A percentile compares a stretch with the other conserved stretches of the same genome.
These are phyloP conservation scores for Hemicentrotus pulcherrimus DNA, from an alignment of 35 echinoderm and acorn worm species.

Conservation along the genomic window DNA sequence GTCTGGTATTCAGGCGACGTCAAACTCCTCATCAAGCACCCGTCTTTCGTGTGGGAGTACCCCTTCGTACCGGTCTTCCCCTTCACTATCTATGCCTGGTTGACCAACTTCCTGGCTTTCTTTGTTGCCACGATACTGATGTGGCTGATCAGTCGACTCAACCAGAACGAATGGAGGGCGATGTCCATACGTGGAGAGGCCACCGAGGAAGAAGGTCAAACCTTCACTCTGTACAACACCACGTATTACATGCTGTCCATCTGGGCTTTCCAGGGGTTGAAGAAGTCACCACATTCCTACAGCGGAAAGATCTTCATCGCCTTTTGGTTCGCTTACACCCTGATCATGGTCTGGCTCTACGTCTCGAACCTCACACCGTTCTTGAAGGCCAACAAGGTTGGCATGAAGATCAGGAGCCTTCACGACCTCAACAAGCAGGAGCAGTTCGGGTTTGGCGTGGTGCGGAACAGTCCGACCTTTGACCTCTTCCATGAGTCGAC, in stretches of 20 bases:
- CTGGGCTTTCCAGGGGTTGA: slow-evolving; percentile 70
- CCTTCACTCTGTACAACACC: slow-evolving; percentile 68
- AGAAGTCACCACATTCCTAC: slow-evolving; percentile 60
- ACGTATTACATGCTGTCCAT: slow-evolving; percentile 58
- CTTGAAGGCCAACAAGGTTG: slow-evolving; percentile 68
- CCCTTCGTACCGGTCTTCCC: slow-evolving; percentile 77
- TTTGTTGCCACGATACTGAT: slow-evolving; percentile 62
- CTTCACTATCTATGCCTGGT: slow-evolving; percentile 71
- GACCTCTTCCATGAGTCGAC: slow-evolving; percentile 63
- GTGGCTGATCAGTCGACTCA: slow-evolving; percentile 56
- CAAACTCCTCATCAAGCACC: slow-evolving; percentile 68
- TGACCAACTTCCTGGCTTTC: slow-evolving; percentile 68
- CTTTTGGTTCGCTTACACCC: slow-evolving; percentile 81
- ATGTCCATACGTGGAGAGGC: slow-evolving; percentile 58
- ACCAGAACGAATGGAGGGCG: slow-evolving; percentile 73
- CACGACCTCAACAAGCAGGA: slow-evolving; percentile 66
- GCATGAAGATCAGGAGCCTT: slow-evolving; percentile 40
- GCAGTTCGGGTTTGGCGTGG: slow-evolving; percentile 72
- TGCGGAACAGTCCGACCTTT: slow-evolving; percentile 72
- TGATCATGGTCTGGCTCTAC: slow-evolving; percentile 76
- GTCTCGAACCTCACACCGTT: slow-evolving; percentile 64
- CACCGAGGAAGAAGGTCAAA: slow-evolving; percentile 58
- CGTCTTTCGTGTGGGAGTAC: slow-evolving; percentile 69
- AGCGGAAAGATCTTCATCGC: slow-evolving; percentile 59
- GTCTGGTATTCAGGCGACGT: slow-evolving; percentile 56